phyloP scores from a whole-genome alignment of 2,113 vertebrate genomes.

The Piliocolobus tephrosceles region DNA sequence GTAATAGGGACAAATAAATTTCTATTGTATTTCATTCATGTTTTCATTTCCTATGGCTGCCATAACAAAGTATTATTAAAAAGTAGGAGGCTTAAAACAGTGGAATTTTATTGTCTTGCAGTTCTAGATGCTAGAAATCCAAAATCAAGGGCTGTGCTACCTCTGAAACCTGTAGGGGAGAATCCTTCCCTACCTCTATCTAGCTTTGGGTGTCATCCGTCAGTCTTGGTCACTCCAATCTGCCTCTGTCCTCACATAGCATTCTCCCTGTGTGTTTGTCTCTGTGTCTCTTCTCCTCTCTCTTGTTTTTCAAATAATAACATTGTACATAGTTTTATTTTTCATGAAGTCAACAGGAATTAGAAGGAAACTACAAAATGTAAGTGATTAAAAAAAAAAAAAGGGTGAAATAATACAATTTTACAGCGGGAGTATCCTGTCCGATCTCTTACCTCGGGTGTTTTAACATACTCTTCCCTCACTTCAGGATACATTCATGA shows the following conservation, averaged over 20 bases:
- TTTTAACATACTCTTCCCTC: not conserved
- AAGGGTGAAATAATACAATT: not conserved
- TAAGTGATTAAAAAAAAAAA: not conserved
- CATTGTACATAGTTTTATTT: not conserved
- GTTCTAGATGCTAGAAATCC: not conserved
- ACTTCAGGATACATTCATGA: not conserved
- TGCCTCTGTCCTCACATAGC: not conserved
- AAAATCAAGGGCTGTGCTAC: not conserved
- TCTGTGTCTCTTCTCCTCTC: not conserved
- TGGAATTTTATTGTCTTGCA: not conserved
- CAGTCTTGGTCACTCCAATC: not conserved
- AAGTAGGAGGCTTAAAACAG: not conserved
- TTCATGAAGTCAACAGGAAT: not conserved
- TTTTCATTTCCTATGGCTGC: not conserved
- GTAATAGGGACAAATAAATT: not conserved
- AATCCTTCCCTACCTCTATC: not conserved
- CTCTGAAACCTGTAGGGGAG: not conserved
- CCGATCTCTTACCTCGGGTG: rapidly evolving
- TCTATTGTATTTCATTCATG: not conserved
- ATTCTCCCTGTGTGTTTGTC: not conserved
- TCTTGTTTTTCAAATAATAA: too few relatives aligned
- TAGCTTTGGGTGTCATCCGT: not conserved
- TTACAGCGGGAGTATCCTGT: not conserved
- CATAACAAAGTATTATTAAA: not conserved
- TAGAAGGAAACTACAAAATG: not conserved